A percentile compares a stretch with the other conserved stretches of the same genome.
Conservation (phyloP, 2,113 vertebrate species). For the Sphaerodactylus townsendi region DNA sequence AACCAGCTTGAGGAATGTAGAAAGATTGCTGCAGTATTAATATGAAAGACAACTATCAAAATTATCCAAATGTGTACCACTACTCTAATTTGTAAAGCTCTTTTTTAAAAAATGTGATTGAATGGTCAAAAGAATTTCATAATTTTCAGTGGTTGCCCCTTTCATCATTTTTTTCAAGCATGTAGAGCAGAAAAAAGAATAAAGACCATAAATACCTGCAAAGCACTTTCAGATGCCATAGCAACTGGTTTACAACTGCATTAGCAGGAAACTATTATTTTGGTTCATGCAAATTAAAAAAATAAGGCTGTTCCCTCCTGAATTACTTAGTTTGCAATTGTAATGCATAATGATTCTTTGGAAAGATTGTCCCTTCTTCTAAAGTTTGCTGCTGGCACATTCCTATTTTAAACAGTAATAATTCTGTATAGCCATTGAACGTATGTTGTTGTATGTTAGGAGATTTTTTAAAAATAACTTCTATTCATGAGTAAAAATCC, state of each 20-base stretch:
- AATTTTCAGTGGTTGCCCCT: not conserved
- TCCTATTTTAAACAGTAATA: conserved; percentile 58
- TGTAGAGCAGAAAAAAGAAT: conserved; percentile 8
- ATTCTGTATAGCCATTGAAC: conserved; percentile 27
- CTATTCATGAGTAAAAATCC: not conserved
- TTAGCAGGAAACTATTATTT: conserved; percentile 12
- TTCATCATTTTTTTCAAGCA: not conserved
- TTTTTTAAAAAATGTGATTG: conserved; percentile 37
- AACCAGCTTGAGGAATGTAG: conserved; percentile 54
- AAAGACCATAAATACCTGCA: not conserved
- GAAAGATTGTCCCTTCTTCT: conserved; percentile 48
- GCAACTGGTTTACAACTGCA: conserved; percentile 39
- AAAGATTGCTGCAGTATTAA: conserved; percentile 16
- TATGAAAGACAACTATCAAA: conserved; percentile 5
- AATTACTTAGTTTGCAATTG: conserved; percentile 62
- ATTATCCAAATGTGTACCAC: conserved; percentile 22
- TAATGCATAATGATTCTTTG: conserved; percentile 48
- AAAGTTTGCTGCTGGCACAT: conserved; percentile 26
- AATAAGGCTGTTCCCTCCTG: conserved; percentile 49
- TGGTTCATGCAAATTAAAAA: conserved; percentile 52
- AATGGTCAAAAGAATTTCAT: conserved; percentile 18
- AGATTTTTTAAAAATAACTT: not conserved
- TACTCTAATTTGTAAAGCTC: conserved; percentile 20
- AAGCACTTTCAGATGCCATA: conserved; percentile 37
- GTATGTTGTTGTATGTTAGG: conserved; percentile 43